phyloP scores from a whole-genome alignment of 2,113 vertebrate genomes.

The Chlorodrepanis virens region DNA sequence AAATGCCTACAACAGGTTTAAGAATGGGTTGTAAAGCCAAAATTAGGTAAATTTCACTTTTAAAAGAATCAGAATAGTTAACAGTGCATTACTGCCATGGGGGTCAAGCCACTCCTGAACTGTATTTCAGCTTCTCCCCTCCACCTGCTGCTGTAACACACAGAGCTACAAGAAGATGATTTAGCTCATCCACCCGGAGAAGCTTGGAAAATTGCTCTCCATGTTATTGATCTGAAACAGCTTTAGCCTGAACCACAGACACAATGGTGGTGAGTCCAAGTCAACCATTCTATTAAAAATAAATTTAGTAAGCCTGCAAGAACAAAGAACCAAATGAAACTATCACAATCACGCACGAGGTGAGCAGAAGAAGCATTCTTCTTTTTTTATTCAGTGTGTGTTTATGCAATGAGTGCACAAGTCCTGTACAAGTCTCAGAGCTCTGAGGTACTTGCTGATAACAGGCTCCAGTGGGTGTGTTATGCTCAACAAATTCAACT shows the following conservation, averaged over 20 bases:
- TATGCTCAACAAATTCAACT: neutral
- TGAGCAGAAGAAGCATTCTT: neutral
- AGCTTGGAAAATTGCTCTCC: neutral
- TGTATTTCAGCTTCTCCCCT: neutral
- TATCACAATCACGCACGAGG: neutral
- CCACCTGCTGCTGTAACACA: neutral
- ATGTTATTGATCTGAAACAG: neutral
- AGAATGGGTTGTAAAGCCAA: neutral
- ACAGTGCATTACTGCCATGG: fast-evolving
- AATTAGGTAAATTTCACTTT: neutral
- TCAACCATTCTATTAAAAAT: neutral
- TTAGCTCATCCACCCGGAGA: neutral
- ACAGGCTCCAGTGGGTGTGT: neutral
- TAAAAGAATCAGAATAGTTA: neutral
- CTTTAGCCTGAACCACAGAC: neutral
- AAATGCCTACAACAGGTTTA: neutral
- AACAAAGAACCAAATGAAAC: neutral
- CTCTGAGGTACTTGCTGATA: fast-evolving
- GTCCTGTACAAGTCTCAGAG: neutral
- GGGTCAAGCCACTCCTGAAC: neutral
- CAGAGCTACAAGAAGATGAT: neutral
- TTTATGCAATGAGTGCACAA: neutral
- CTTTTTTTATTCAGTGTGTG: neutral
- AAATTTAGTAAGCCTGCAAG: neutral
- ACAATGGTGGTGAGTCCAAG: neutral